phyloP scores from a whole-genome alignment of 1,140 invertebrate species.

The Saxidomus purpurata region DNA sequence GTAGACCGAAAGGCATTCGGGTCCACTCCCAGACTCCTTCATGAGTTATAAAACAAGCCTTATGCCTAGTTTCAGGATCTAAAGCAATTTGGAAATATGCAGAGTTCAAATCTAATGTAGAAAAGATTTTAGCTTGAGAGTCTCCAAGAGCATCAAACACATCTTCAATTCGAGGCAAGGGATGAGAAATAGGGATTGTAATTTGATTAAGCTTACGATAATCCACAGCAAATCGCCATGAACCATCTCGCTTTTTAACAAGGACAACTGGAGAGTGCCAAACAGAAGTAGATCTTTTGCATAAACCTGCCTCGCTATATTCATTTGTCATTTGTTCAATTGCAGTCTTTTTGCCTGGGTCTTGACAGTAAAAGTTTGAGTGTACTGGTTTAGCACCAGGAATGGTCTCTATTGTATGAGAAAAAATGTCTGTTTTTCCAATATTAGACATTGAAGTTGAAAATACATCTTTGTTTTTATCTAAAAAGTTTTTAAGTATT shows the following conservation, averaged over 20 bases:
- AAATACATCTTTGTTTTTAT: constrained; percentile 66
- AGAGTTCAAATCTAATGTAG: constrained; percentile 69
- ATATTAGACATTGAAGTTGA: constrained; percentile 53
- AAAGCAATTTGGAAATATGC: constrained; percentile 69
- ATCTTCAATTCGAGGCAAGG: constrained; percentile 60
- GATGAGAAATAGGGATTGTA: constrained; percentile 64
- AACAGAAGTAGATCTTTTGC: constrained; percentile 31
- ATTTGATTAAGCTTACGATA: constrained; percentile 64
- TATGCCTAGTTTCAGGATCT: constrained; percentile 65
- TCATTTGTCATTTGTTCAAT: constrained; percentile 55
- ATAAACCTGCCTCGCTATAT: constrained; percentile 48
- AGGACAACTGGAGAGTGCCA: constrained; percentile 52
- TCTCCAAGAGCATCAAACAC: constrained; percentile 69
- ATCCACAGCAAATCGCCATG: constrained; percentile 52
- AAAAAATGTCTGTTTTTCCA: constrained; percentile 60
- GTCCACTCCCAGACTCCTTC: constrained; percentile 64
- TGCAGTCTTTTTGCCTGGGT: constrained; percentile 41
- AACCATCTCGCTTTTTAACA: constrained; percentile 52
- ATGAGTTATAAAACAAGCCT: constrained; percentile 68
- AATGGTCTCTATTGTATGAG: constrained; percentile 67
- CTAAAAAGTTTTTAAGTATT: constrained; percentile 46
- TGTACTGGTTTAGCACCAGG: constrained; percentile 56
- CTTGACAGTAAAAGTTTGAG: constrained; percentile 49
- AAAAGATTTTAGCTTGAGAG: constrained; percentile 61
- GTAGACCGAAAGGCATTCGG: constrained; percentile 65